Evolutionary conservation across 2,888 invertebrate genomes (phyloP).

Genomic region (Cantharis rustica): DNA sequence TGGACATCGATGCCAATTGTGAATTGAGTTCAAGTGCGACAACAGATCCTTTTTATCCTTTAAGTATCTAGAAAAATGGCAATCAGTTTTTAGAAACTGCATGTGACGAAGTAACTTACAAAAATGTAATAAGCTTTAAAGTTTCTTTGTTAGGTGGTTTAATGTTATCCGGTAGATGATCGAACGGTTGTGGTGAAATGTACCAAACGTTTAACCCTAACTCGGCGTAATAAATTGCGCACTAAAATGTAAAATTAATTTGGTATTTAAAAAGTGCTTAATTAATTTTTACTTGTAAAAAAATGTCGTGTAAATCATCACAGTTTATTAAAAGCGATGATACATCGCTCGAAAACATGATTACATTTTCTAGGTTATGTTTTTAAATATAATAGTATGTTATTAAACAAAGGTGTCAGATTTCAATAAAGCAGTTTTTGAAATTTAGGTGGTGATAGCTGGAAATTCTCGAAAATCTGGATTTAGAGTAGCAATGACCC

Average conservation of each 20-base stretch:
- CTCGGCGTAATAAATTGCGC: constrained; percentile 48
- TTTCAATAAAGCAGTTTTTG: no score
- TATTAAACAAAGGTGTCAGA: no score
- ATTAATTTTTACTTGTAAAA: constrained; percentile 19
- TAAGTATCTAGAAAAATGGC: constrained; percentile 45
- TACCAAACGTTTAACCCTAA: constrained; percentile 48
- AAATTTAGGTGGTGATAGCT: no score
- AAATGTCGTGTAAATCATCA: constrained; percentile 16
- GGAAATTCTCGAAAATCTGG: no score
- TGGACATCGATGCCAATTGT: constrained; percentile 48
- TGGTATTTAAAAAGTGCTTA: background rate
- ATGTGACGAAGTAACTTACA: constrained; percentile 45
- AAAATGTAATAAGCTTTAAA: constrained; percentile 49
- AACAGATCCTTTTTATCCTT: constrained; percentile 46
- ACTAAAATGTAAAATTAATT: constrained; percentile 39
- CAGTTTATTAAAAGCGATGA: constrained; percentile 11
- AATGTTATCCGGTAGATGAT: constrained; percentile 45
- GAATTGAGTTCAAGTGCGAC: constrained; percentile 47
- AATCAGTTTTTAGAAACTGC: background rate
- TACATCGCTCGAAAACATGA: constrained; percentile 13
- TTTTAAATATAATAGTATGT: background rate
- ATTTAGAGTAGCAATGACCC: no score
- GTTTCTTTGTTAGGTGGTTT: constrained; percentile 45
- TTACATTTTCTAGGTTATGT: background rate
- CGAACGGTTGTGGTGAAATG: constrained; percentile 47